phyloP scores from a whole-genome alignment of 2,113 vertebrate species.

The Helogale parvula region DNA sequence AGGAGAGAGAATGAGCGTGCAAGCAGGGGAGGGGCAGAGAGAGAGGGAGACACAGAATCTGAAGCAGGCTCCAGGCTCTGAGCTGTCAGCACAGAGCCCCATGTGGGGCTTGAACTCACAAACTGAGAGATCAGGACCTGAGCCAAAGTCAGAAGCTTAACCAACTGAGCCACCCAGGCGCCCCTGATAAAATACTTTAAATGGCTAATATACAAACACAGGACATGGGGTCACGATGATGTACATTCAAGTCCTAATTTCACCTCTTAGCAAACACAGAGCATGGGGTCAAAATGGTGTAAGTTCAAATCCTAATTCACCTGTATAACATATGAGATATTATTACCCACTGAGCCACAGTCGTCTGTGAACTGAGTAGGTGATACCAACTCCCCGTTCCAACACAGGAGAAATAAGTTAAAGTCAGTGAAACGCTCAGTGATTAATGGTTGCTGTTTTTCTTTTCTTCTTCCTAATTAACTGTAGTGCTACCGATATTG shows the following conservation, averaged over 20 bases:
- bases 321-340: not conserved
- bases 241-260: not conserved
- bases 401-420: rapidly evolving
- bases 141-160: too few relatives aligned
- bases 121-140: too few relatives aligned
- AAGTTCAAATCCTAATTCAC: not conserved
- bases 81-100: too few relatives aligned
- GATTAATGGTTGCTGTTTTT: not conserved
- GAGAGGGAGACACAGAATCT: too few relatives aligned
- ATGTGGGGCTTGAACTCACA: too few relatives aligned
- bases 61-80: too few relatives aligned
- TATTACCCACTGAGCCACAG: rapidly evolving
- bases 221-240: not conserved
- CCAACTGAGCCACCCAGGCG: too few relatives aligned
- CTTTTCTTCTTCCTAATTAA: not conserved
- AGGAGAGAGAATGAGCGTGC: too few relatives aligned
- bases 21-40: too few relatives aligned
- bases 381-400: not conserved
- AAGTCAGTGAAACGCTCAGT: not conserved
- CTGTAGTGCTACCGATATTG: not conserved
- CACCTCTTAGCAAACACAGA: not conserved
- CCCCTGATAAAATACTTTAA: not conserved
- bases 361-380: not conserved
- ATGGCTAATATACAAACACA: not conserved
- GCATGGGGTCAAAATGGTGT: not conserved